A percentile compares a stretch with the other conserved stretches of the same genome.
Evolutionary conservation across 2,888 invertebrate species (phyloP).

Genomic region (Agrotis ipsilon): DNA sequence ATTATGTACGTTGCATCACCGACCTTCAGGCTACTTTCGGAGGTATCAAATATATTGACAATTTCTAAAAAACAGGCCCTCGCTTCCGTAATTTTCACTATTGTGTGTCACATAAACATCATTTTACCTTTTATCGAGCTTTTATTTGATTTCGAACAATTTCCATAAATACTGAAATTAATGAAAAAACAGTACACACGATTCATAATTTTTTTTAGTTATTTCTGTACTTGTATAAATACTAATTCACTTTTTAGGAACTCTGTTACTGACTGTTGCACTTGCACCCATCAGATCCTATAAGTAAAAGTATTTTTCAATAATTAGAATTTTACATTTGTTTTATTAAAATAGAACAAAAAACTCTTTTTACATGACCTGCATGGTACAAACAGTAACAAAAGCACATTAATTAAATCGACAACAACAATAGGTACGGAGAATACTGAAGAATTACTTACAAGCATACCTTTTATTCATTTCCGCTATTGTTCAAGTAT

Average conservation of each 20-base stretch:
- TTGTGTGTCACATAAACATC: too few relatives aligned
- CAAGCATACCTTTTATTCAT: constrained; percentile 42
- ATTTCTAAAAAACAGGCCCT: constrained; percentile 59
- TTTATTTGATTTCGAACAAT: too few relatives aligned
- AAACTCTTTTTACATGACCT: constrained; percentile 16
- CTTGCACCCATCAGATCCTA: too few relatives aligned
- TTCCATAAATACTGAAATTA: too few relatives aligned
- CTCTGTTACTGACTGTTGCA: too few relatives aligned
- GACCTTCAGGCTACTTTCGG: constrained; percentile 70
- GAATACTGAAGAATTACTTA: constrained; percentile 42
- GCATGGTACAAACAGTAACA: constrained; percentile 17
- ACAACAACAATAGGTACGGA: constrained; percentile 32
- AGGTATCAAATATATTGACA: constrained; percentile 76
- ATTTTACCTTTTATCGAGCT: too few relatives aligned
- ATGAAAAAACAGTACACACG: too few relatives aligned
- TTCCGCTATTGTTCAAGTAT: constrained; percentile 48
- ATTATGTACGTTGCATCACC: constrained; percentile 61
- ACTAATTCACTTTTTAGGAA: too few relatives aligned
- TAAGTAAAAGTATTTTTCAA: too few relatives aligned
- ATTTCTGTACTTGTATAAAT: too few relatives aligned
- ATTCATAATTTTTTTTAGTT: too few relatives aligned
- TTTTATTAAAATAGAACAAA: constrained; percentile 3
- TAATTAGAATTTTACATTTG: too few relatives aligned
- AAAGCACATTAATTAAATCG: constrained; percentile 49
- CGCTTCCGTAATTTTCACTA: constrained; percentile 20